phyloP scores from a whole-genome alignment of 2,888 invertebrate genomes.

The Tetrapedia diversipes region DNA sequence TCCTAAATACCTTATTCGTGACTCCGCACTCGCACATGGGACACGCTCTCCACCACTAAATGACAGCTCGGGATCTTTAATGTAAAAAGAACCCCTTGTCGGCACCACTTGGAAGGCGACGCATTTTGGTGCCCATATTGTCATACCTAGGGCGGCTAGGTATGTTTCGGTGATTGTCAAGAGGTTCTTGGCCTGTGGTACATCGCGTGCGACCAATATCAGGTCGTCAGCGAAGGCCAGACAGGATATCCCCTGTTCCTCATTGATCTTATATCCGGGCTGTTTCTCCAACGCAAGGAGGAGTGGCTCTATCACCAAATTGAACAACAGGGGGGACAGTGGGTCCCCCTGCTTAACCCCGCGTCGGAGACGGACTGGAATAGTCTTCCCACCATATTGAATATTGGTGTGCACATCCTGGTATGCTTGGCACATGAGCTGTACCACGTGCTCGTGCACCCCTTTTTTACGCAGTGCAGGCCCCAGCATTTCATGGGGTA shows the following conservation, averaged over 20 bases:
- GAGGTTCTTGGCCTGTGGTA: constrained; percentile 8
- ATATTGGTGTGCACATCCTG: too few species aligned
- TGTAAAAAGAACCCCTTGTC: not conserved
- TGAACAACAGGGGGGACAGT: constrained; percentile 10
- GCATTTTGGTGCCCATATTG: not conserved
- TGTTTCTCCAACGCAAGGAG: not conserved
- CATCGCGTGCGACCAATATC: not conserved
- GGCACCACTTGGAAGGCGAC: not conserved
- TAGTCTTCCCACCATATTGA: not conserved
- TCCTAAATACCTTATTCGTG: constrained; percentile 8
- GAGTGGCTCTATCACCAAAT: constrained; percentile 7
- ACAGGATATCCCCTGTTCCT: not conserved
- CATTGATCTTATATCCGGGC: not conserved
- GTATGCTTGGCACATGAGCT: too few species aligned
- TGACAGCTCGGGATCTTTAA: not conserved
- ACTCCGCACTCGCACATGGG: not conserved
- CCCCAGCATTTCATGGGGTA: too few species aligned
- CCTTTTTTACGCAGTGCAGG: too few species aligned
- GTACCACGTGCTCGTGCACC: too few species aligned
- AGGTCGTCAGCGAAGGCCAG: constrained; percentile 40
- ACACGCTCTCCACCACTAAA: not conserved
- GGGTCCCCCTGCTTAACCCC: constrained; percentile 41
- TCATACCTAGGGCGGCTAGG: not conserved
- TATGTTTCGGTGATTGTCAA: not conserved
- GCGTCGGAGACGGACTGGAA: not conserved